A percentile compares a stretch with the other conserved stretches of the same genome.
Conservation (phyloP, 2,888 invertebrate genomes). For the Nipponacmea schrenckii region DNA sequence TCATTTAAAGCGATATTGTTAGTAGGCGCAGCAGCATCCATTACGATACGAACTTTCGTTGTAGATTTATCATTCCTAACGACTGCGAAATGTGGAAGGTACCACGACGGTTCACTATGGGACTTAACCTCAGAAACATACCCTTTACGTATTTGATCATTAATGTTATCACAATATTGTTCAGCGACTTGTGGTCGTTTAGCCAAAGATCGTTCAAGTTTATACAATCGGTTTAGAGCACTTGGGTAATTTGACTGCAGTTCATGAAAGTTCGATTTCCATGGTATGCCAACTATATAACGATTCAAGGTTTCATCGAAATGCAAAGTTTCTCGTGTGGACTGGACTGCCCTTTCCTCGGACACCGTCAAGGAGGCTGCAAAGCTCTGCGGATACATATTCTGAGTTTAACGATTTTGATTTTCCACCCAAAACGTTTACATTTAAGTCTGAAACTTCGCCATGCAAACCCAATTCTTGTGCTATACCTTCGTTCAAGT, state of each 20-base stretch:
- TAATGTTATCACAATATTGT: background rate
- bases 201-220: background rate
- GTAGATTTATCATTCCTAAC: background rate
- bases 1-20: background rate
- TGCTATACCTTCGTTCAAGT: no score
- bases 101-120: slow-evolving; percentile 1
- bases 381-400: no score
- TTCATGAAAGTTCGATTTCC: background rate
- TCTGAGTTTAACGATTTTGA: no score
- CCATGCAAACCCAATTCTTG: no score
- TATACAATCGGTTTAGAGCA: background rate
- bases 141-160: background rate
- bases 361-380: background rate
- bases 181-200: background rate
- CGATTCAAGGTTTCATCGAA: background rate
- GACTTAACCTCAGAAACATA: background rate
- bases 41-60: background rate
- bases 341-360: background rate
- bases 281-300: background rate
- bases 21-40: background rate
- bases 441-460: no score
- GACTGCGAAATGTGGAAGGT: slow-evolving; percentile 3
- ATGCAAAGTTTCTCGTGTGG: background rate
- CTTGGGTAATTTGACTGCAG: background rate
- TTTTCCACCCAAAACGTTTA: no score